phyloP scores from a whole-genome alignment of 2,888 invertebrate genomes.

The Panzeria rudis region DNA sequence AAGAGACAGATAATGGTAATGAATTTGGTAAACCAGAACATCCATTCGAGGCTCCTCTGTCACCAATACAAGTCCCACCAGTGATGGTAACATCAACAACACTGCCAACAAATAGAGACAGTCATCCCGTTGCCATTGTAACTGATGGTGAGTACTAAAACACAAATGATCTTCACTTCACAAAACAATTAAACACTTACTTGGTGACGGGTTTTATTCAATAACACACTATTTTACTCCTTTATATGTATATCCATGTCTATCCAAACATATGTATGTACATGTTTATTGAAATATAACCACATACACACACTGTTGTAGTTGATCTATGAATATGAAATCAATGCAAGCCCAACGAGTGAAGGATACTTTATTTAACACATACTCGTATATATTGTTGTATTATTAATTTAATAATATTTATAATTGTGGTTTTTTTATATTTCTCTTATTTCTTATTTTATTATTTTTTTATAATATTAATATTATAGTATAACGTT shows the following conservation, averaged over 20 bases:
- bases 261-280: not conserved
- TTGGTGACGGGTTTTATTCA: slow-evolving; percentile 60
- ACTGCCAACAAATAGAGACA: slow-evolving; percentile 60
- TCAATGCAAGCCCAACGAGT: slow-evolving; percentile 57
- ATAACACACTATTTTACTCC: slow-evolving; percentile 27
- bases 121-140: slow-evolving; percentile 61
- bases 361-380: slow-evolving; percentile 19
- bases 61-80: slow-evolving; percentile 77
- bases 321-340: slow-evolving; percentile 62
- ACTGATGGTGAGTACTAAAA: slow-evolving; percentile 71
- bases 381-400: slow-evolving; percentile 25
- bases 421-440: slow-evolving; percentile 19
- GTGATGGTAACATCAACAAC: slow-evolving; percentile 58
- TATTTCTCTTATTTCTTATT: slow-evolving; percentile 21
- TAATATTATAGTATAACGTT: slow-evolving; percentile 23
- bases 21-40: slow-evolving; percentile 58
- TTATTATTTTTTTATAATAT: slow-evolving; percentile 11
- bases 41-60: slow-evolving; percentile 79
- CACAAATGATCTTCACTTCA: slow-evolving; percentile 45
- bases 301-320: slow-evolving; percentile 22
- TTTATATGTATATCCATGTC: not conserved
- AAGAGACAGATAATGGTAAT: slow-evolving; percentile 67
- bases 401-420: slow-evolving; percentile 31
- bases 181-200: slow-evolving; percentile 37
- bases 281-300: not conserved